Conservation (phyloP, 1,140 invertebrate genomes). For the Drosophila miranda region DNA sequence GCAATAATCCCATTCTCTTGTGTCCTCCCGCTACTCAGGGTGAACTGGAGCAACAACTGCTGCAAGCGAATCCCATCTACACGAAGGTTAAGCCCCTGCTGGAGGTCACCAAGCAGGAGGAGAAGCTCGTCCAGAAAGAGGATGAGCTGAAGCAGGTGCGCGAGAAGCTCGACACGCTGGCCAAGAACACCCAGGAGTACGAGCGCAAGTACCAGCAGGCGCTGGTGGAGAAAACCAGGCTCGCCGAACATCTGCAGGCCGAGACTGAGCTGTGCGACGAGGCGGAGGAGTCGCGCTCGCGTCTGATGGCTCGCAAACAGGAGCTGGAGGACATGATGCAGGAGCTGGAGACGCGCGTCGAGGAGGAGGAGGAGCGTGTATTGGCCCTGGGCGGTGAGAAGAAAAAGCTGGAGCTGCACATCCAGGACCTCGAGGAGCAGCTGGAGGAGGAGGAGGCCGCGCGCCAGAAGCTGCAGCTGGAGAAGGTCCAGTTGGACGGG, state of each 20-base stretch:
- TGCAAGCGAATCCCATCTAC: slow-evolving; percentile 99
- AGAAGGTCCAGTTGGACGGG: slow-evolving; percentile 96
- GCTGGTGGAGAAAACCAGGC: slow-evolving; percentile 95
- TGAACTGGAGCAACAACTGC: slow-evolving; percentile 98
- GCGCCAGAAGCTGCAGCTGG: slow-evolving; percentile 97
- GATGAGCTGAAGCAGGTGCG: slow-evolving; percentile 96
- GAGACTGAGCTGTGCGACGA: slow-evolving; percentile 98
- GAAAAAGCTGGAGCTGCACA: slow-evolving; percentile 95
- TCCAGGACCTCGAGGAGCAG: slow-evolving; percentile 94
- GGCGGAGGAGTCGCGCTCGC: slow-evolving; percentile 95
- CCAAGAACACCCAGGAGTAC: slow-evolving; percentile 91
- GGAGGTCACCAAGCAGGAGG: slow-evolving; percentile 99
- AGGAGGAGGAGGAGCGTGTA: slow-evolving; percentile 97
- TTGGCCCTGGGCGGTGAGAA: slow-evolving; percentile 92
- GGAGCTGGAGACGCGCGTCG: slow-evolving; percentile 96
- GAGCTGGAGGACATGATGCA: slow-evolving; percentile 98
- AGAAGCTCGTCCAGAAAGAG: slow-evolving; percentile 98
- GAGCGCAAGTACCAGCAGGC: slow-evolving; percentile 93
- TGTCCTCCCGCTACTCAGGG: slow-evolving; percentile 86
- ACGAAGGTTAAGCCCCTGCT: slow-evolving; percentile 97
- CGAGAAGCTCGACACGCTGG: slow-evolving; percentile 92
- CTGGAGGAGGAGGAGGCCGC: slow-evolving; percentile 98
- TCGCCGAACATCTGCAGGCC: slow-evolving; percentile 95
- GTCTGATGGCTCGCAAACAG: slow-evolving; percentile 93
- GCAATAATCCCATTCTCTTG: background rate